A percentile compares a stretch with the other conserved stretches of the same genome.
phyloP scores from a whole-genome alignment of 2,888 invertebrate genomes.

The Temnothorax unifasciatus region DNA sequence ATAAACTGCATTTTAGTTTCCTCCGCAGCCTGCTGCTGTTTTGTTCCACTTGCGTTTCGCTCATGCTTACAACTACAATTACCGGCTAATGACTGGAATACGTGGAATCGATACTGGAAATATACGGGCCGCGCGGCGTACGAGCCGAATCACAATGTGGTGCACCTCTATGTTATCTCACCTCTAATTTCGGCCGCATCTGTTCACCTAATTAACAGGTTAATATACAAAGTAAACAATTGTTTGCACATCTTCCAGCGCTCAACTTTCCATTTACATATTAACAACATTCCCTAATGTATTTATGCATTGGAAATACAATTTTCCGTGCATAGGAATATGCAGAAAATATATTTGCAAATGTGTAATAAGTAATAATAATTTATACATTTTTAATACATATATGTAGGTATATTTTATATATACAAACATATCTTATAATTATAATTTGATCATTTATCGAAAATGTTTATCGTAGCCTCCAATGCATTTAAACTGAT shows the following conservation, averaged over 20 bases:
- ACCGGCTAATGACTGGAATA: slow-evolving; percentile 60
- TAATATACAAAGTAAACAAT: slow-evolving; percentile 29
- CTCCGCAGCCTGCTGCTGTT: slow-evolving; percentile 33
- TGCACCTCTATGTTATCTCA: slow-evolving; percentile 11
- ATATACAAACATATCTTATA: not conserved
- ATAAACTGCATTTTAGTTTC: slow-evolving; percentile 33
- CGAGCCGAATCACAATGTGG: slow-evolving; percentile 50
- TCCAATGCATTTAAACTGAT: slow-evolving; percentile 1
- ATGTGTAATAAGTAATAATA: not conserved
- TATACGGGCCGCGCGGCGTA: slow-evolving; percentile 9
- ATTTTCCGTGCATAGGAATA: not conserved
- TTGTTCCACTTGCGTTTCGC: slow-evolving; percentile 21
- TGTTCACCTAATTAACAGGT: slow-evolving; percentile 29
- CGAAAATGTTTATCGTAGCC: not conserved
- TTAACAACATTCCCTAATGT: not conserved
- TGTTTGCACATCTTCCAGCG: not conserved
- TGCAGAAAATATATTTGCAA: not conserved
- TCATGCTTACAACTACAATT: slow-evolving; percentile 47
- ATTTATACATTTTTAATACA: not conserved
- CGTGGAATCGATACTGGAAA: slow-evolving; percentile 63
- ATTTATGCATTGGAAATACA: not conserved
- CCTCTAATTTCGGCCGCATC: slow-evolving; percentile 30
- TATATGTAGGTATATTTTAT: not conserved
- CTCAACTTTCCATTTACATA: slow-evolving; percentile 8
- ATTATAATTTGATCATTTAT: not conserved